Base-by-base conservation (phyloP, 2,888 invertebrate species). In the Deilephila elpenor region DNA sequence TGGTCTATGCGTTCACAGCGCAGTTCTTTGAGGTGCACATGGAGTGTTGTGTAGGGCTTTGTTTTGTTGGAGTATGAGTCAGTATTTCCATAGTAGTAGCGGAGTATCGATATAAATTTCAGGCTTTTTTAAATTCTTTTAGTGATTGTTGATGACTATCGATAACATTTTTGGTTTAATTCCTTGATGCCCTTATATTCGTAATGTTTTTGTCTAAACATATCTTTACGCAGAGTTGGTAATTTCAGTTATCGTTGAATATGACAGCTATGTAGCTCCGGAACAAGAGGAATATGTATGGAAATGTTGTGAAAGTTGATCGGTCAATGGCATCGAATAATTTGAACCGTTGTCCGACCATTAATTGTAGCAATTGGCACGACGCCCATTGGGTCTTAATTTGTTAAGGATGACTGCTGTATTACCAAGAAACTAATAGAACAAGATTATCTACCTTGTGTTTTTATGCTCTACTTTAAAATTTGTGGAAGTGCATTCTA, bases 291-390 rank as follows among this genome's bases (percentile, higher is more conserved):
- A 25, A 20, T 67, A 44, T 51, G 25, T 67, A 67, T 51, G 79
- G 79, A 82, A 77, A 81, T 79, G 74, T 82, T 79, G 67, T 67
- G 67, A 51, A 67, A 67, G 44, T 67, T 67, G 82, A 80, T 80
- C 84, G 86, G 86, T 88, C 87, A 84, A 80, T 85, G 86, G 78
- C 90, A 83, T 81, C 79, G 74, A 75, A 81, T 79, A 71, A 81
- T 79, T 76, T 71, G 78, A 82, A 77, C 80, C 78, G 80, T 77
- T 77, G 73, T 81, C 78, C 78, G 80, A 75, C 79, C 75, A 86
- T 88, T 88, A 87, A 87, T 88, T 86, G 83, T 82, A 76, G 77
- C 80, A 81, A 85, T 87, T 91, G 90, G 88, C 87, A 82, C 77
- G 37, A 56, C 82, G 89, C 91, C 91, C 88, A 84, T 84, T 82